Evolutionary conservation across 2,113 vertebrate species (phyloP), one percentile per base, ranked within the genome.

Genomic region (Petaurus breviceps): DNA sequence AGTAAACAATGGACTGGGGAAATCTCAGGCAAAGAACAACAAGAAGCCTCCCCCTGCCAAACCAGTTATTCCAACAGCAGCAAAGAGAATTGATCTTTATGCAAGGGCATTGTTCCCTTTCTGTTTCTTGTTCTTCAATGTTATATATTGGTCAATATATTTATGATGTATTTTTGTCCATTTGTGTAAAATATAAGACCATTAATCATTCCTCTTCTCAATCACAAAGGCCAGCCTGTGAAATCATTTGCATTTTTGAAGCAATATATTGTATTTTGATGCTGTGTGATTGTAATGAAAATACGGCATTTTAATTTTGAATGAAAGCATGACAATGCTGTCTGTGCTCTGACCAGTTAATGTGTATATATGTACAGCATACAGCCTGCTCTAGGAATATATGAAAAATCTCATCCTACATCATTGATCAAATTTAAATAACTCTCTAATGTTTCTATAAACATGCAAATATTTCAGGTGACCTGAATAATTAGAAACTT

Each of bases 121-220:
- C 98, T 98, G 99, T 98, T 99, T 99, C 98, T 99, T 99, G 98
- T 99, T 99, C 99, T 99, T 99, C 98, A 99, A 99, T 0, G 99
- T 99, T 97, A 99, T 99, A 98, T 99, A 99, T 97, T 99, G 99
- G 99, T 99, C 99, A 96, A 98, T 99, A 98, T 99, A 99, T 99
- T 99, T 99, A 99, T 99, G 99, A 99, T 98, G 95, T 95, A 96
- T 91, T 90, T 93, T 98, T 97, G 37, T 97, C 97, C 93, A 93
- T 94, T 97, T 96, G n/a, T 98, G 97, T 97, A 97, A 98, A 98
- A 98, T 98, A 97, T 90, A 94, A 94, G 84, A 47, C 47, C 97
- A 98, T 98, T 98, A 98, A 98, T 98, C 97, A 96, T 96, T 94
- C 89, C 47, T 92, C 95, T 68, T 91, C 94, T 93, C 93, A 93